Conservation (phyloP, 2,888 invertebrate species). For the Trilocha varians region DNA sequence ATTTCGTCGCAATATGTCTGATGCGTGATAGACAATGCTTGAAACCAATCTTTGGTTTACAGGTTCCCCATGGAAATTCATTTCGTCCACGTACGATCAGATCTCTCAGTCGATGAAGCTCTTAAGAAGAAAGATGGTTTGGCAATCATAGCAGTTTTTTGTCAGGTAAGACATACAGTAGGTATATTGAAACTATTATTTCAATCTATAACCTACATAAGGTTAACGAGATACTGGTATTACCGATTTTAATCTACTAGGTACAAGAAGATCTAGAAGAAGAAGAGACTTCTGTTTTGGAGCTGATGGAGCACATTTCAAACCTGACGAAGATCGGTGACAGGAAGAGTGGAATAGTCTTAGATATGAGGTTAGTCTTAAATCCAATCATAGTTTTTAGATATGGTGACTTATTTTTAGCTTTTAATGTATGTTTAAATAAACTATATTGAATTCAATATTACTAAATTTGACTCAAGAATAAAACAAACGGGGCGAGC, state of each 20-base stretch:
- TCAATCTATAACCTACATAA: too few relatives aligned
- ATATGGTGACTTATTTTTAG: too few relatives aligned
- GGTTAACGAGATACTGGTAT: too few relatives aligned
- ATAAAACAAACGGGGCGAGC: too few relatives aligned
- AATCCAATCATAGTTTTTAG: too few relatives aligned
- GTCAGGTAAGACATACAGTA: slow-evolving; percentile 33
- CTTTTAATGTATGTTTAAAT: too few relatives aligned
- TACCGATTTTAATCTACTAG: slow-evolving; percentile 15
- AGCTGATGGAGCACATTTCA: slow-evolving; percentile 40
- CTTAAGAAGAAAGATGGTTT: slow-evolving; percentile 38
- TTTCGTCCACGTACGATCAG: slow-evolving; percentile 48
- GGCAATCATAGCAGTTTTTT: slow-evolving; percentile 52
- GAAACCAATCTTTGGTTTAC: slow-evolving; percentile 4
- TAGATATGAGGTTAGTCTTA: slow-evolving; percentile 39
- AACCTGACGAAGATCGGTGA: slow-evolving; percentile 33
- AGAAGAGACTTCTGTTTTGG: slow-evolving; percentile 25
- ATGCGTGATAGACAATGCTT: too few relatives aligned
- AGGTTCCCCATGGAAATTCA: slow-evolving; percentile 60
- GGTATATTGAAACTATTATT: too few relatives aligned
- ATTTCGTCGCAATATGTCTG: too few relatives aligned
- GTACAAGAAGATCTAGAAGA: slow-evolving; percentile 35
- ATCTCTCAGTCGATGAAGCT: slow-evolving; percentile 38
- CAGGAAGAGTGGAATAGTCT: slow-evolving; percentile 39
- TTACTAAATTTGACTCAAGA: too few relatives aligned
- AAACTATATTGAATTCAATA: too few relatives aligned